Evolutionary conservation across 2,888 invertebrate genomes (phyloP), one percentile per base, ranked within the genome.

Genomic region (Matsumyia berberina): DNA sequence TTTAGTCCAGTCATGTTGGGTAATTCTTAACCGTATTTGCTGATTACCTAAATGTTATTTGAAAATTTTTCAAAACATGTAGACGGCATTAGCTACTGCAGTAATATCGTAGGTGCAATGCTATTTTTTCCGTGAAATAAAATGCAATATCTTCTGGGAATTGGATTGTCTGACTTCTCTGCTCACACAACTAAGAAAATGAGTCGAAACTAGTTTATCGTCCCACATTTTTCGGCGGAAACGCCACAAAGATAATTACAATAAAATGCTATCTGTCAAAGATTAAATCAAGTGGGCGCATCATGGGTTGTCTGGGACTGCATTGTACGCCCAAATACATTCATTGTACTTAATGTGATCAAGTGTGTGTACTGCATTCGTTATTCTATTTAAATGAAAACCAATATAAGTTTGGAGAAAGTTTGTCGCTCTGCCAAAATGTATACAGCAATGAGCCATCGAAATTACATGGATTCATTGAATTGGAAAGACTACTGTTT

Each of bases 211-310:
- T 64, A 79, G 78, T 72, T 79, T 62, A 46, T 51, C 64, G 55
- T 64, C 78, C 78, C 78, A 79, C 78, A 64, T 46, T 57, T 77
- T 72, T 79, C 49, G 62, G 49, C 49, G 64, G 57, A 72, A 79
- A 72, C 49, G 15, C 57, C 62, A 72, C 72, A 57, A 58, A 64
- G 64, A 66, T 72, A 79, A 79, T 72, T 57, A 79, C 78, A 66
- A 64, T 79, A 70, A 79, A 64, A 72, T 70, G 24, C 55, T 70
- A 55, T 64, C 72, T 66, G 72, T 72, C 72, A 72, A 64, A 79
- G 77, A 72, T 62, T 69, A 55, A 78, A 70, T 62, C 15, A 62
- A 78, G 76, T 78, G 77, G 77, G 69, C 77, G 69, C 60, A 62
- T 70, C 35, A 35, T 58, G 64, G 24, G 29, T 37, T 66, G 79